A percentile compares a stretch with the other conserved stretches of the same genome.
Conservation (phyloP, 2,888 invertebrate genomes). For the Andrena praecox region DNA sequence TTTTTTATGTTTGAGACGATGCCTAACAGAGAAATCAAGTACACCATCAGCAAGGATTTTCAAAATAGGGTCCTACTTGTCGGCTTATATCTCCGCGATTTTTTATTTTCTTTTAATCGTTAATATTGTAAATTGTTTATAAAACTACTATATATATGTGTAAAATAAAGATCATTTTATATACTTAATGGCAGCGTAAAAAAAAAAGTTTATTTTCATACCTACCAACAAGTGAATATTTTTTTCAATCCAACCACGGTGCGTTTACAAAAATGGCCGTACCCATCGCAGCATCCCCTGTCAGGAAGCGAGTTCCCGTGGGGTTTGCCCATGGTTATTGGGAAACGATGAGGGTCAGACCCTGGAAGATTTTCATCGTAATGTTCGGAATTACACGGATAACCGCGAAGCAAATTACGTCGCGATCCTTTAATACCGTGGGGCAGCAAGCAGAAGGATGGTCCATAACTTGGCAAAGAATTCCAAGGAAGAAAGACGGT, state of each 20-base stretch:
- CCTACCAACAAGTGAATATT: too few relatives aligned
- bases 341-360: conserved; percentile 1
- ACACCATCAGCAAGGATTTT: too few relatives aligned
- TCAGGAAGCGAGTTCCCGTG: background rate
- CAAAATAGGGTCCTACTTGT: too few relatives aligned
- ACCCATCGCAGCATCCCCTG: background rate
- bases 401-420: conserved; percentile 46
- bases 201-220: too few relatives aligned
- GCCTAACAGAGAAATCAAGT: too few relatives aligned
- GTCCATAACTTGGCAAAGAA: conserved; percentile 35
- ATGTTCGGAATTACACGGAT: conserved; percentile 46
- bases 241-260: background rate
- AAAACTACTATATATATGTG: too few relatives aligned
- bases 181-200: too few relatives aligned
- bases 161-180: too few relatives aligned
- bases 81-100: too few relatives aligned
- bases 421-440: conserved; percentile 34
- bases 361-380: conserved; percentile 10
- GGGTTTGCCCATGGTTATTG: conserved; percentile 1
- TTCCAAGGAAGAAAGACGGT: conserved; percentile 24
- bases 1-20: too few relatives aligned
- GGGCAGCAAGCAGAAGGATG: conserved; percentile 20
- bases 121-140: too few relatives aligned
- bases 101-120: too few relatives aligned
- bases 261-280: background rate